Base-by-base conservation (phyloP, 2,113 vertebrate species). In the Petroica traversi region DNA sequence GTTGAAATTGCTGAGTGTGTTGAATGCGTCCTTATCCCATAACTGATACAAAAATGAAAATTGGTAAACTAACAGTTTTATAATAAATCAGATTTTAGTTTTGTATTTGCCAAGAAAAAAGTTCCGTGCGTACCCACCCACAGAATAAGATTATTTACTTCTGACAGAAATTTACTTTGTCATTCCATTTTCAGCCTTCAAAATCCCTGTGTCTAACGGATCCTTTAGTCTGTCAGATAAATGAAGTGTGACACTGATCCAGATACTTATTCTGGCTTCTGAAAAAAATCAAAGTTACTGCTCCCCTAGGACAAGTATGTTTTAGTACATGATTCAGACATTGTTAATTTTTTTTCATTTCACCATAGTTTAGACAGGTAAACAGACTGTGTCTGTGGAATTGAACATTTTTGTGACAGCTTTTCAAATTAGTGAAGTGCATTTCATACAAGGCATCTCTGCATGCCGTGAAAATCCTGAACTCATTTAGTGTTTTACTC, bases 331-430 rank as follows among this genome's bases (percentile, higher is more conserved):
- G 63, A 68, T 85, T 92, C 76, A 40, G 81, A 79, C 73, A 62
- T 23, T 57, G 36, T 54, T 82, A 45, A 14, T 67, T 85, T 74
- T 80, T 91, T 83, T 89, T 77, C 43, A 59, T 85, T 89, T 89
- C 66, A 54, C 46, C 31, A 3, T 75, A 51, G 64, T 94, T 92
- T 82, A 88, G 88, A 82, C 46, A 93, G 83, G 34, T 87, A 89
- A 96, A 75, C 87, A 95, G 93, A 82, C 52, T 78, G 54, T 96
- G 64, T 93, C 85, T 88, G 49, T 85, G 78, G 89, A 89, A 91
- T 28, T 71, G 49, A 85, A 77, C 43, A 17, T 74, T 80, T 78
- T 81, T 71, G 45, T 93, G 84, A 91, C 73, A 81, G 86, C 80
- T 92, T 92, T 94, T 92, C 91, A 94, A 71, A 89, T 81, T 89